Conservation (phyloP, 2,888 invertebrate genomes). For the Hololepta plana region DNA sequence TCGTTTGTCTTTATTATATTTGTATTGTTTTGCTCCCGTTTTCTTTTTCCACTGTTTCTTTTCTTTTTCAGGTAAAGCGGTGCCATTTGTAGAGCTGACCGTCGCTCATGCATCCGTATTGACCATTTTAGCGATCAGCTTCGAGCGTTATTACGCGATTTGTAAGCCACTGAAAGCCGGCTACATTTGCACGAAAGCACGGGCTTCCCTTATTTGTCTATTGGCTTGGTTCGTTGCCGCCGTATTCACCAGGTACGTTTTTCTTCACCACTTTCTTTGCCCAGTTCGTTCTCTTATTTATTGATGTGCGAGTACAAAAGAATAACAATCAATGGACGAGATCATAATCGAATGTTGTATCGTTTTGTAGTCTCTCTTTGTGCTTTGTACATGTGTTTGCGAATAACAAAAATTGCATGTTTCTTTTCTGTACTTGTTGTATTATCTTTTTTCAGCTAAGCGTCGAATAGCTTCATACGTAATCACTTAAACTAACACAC, state of each 20-base stretch:
- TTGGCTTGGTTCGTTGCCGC: constrained; percentile 73
- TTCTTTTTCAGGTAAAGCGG: constrained; percentile 61
- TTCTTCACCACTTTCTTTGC: neutral
- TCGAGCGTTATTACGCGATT: constrained; percentile 73
- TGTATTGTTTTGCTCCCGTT: neutral
- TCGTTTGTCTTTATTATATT: neutral
- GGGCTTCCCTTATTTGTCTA: constrained; percentile 65
- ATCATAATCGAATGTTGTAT: neutral
- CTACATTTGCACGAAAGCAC: constrained; percentile 74
- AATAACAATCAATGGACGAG: neutral
- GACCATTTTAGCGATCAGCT: constrained; percentile 84
- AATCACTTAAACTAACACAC: no score
- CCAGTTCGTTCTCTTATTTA: constrained; percentile 1
- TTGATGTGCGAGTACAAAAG: neutral
- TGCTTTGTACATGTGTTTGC: no score
- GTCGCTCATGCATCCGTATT: constrained; percentile 85
- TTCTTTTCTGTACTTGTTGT: no score
- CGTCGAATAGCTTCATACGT: no score
- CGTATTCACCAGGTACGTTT: constrained; percentile 62
- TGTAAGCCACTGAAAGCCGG: constrained; percentile 82
- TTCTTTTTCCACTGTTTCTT: constrained; percentile 3
- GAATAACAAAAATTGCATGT: no score
- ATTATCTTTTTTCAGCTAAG: no score
- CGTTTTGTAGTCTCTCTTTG: no score
- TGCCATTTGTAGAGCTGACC: constrained; percentile 81